Percentiles rank a stretch among this genome's conserved stretches.
Evolutionary conservation across 2,113 vertebrate genomes (phyloP).

Genomic region (Pelusios castaneus): DNA sequence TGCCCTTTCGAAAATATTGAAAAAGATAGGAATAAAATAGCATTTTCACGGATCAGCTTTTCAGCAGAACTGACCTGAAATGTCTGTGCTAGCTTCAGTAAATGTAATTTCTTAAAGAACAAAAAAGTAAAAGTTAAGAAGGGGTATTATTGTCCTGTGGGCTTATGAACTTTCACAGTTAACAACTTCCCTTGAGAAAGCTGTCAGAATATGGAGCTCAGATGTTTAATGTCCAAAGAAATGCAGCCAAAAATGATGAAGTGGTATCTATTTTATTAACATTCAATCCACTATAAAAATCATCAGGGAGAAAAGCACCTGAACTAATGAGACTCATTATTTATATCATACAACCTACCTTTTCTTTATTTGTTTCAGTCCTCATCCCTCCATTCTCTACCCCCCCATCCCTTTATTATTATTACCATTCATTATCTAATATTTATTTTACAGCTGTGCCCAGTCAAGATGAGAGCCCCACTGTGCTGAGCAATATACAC

Average conservation of each 20-base stretch:
- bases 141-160: background rate
- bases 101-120: background rate
- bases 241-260: background rate
- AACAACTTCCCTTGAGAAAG: background rate
- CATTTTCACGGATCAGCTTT: background rate
- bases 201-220: background rate
- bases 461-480: background rate
- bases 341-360: background rate
- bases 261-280: background rate
- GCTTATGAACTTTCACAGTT: background rate
- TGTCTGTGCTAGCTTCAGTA: background rate
- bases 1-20: background rate
- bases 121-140: background rate
- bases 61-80: background rate
- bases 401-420: constrained; percentile 6
- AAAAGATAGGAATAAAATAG: background rate
- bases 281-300: background rate
- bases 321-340: background rate
- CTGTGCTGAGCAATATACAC: background rate
- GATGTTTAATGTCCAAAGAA: background rate
- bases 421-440: background rate
- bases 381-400: background rate
- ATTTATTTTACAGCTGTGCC: background rate
- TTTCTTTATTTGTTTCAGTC: background rate
- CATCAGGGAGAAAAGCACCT: background rate